Percentiles rank a stretch among this genome's conserved stretches.
These are phyloP conservation scores for Hydrophis major DNA, from an alignment of 2,797 vertebrate species.

Conservation along the genomic window DNA sequence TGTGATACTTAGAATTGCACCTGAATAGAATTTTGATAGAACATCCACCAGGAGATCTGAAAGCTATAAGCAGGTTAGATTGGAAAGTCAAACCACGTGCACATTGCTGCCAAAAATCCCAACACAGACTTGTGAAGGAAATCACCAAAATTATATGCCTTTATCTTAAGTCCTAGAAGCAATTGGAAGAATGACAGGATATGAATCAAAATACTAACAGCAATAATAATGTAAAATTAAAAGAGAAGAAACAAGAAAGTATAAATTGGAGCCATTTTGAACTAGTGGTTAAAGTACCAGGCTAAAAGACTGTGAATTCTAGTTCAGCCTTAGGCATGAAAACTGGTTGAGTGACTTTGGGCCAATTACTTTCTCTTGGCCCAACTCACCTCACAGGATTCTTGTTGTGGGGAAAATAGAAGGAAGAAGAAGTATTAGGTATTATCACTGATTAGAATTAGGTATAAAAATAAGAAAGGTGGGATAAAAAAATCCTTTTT, in stretches of 20 bases:
- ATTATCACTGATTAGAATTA: neutral
- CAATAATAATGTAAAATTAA: neutral
- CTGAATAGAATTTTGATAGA: neutral
- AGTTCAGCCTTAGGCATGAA: neutral
- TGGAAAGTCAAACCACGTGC: neutral
- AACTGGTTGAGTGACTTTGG: neutral
- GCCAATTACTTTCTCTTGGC: neutral
- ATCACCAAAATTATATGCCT: neutral
- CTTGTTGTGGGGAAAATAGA: neutral
- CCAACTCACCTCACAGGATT: neutral
- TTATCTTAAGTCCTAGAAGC: neutral
- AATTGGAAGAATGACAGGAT: neutral
- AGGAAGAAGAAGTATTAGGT: neutral
- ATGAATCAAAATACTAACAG: neutral
- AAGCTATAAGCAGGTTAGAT: neutral
- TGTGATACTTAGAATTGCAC: neutral
- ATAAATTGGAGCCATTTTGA: neutral
- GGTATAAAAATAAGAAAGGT: neutral
- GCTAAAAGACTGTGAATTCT: neutral
- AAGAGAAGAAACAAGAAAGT: neutral
- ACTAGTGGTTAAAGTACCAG: neutral
- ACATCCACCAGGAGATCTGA: neutral
- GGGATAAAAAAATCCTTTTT: neutral
- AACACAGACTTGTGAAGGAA: neutral
- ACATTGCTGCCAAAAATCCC: neutral